A percentile compares a stretch with the other conserved stretches of the same genome.
These are phyloP conservation scores for Hemicordylus capensis DNA, from an alignment of 2,113 vertebrate genomes.

Conservation along the genomic window DNA sequence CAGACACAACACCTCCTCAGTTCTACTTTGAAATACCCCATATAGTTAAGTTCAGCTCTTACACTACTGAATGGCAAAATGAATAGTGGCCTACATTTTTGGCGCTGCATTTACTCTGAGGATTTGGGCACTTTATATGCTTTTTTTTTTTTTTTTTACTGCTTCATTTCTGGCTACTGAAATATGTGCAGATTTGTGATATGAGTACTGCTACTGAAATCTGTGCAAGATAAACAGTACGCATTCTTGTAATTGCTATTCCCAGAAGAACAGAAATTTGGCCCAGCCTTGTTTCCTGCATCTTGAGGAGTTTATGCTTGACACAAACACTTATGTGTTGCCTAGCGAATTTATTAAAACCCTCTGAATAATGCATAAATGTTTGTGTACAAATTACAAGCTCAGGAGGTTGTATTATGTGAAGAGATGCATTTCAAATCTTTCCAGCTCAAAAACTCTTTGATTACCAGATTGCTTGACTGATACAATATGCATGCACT, in stretches of 20 bases:
- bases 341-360: conserved; percentile 56
- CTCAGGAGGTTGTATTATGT: conserved; percentile 26
- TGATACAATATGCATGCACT: conserved; percentile 49
- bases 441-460: conserved; percentile 49
- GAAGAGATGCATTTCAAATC: conserved; percentile 43
- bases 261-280: conserved; percentile 31
- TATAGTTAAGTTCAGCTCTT: no score
- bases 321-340: conserved; percentile 46
- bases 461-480: conserved; percentile 49
- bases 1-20: background rate
- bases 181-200: background rate
- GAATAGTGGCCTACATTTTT: background rate
- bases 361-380: conserved; percentile 59
- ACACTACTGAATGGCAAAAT: background rate
- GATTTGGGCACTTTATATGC: background rate
- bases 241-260: background rate
- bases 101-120: background rate
- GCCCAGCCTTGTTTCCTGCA: conserved; percentile 25
- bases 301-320: conserved; percentile 36
- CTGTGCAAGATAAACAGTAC: conserved; percentile 14
- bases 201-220: background rate
- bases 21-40: background rate
- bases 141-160: background rate
- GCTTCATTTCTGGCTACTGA: background rate
- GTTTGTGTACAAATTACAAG: conserved; percentile 41